Base-by-base conservation (phyloP, 2,888 invertebrate genomes). In the Drosophila merina region DNA sequence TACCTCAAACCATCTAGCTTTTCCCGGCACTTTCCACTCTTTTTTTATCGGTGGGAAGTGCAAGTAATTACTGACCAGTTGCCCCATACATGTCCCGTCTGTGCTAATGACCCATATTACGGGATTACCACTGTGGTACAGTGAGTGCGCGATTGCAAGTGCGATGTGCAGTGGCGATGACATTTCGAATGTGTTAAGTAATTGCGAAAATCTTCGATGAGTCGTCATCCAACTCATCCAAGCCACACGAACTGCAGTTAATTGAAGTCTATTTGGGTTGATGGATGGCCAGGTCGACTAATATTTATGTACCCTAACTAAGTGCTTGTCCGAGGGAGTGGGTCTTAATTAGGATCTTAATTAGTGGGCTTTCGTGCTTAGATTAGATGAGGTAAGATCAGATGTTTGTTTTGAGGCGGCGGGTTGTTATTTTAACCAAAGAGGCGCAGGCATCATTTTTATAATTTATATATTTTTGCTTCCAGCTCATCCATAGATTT, bases 31-130 rank as follows among this genome's bases (percentile, higher is more conserved):
- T 47, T 49, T 25, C 47, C 12, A 42, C 25, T 28, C 12, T 25
- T 44, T 57, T 33, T n/a, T 10, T 47, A 33, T 20, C 20, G 20
- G 14, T 40, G 40, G 40, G 30, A 67, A 72, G 71, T 72, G 58
- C 60, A 70, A 55, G 71, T 63, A 76, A 67, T 79, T 74, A 74
- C 74, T 74, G 70, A 52, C 59, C 57, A 59, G 58, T 64, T 49
- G 59, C 38, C 44, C 47, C 57, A 59, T 58, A 57, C 63, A 57
- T 36, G 58, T 70, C 25, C 72, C 52, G 50, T 44, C 48, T 45
- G 14, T 10, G 55, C 72, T 79, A 86, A 82, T 88, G 88, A 88
- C 77, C 81, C 88, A 88, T 68, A 68, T 85, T 68, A 88, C 60
- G 76, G 49, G 57, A 57, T 52, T 69, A 57, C 50, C 58, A 26